Percentiles rank a stretch among this genome's conserved stretches.
Conservation (phyloP, 2,113 vertebrate species). For the Laterallus jamaicensis region DNA sequence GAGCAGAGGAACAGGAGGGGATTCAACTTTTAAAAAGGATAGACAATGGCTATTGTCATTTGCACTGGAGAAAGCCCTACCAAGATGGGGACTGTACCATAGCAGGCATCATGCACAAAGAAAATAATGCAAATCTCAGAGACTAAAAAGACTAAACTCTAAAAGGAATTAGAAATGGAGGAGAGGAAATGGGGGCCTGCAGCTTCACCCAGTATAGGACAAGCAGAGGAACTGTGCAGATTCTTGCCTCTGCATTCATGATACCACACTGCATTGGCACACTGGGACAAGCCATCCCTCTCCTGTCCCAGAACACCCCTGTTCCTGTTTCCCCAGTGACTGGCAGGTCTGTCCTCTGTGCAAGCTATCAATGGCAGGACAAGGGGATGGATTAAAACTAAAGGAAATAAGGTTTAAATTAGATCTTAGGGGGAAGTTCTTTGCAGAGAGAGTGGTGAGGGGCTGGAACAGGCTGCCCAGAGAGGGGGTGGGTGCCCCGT, state of each 20-base stretch:
- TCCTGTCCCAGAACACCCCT: not conserved
- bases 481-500: no score
- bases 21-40: no score
- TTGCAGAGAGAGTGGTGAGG: no score
- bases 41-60: not conserved
- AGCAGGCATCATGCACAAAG: not conserved
- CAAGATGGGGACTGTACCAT: not conserved
- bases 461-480: no score
- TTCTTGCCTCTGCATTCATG: not conserved
- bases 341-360: not conserved
- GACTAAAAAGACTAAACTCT: not conserved
- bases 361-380: not conserved
- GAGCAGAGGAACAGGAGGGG: no score
- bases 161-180: not conserved
- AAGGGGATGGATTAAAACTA: no score
- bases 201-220: not conserved
- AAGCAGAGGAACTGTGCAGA: not conserved
- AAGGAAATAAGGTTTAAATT: no score
- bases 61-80: not conserved
- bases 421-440: no score
- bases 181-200: not conserved
- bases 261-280: not conserved
- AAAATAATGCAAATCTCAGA: not conserved
- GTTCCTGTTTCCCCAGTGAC: not conserved
- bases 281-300: not conserved